A percentile compares a stretch with the other conserved stretches of the same genome.
Evolutionary conservation across 1,140 invertebrate species (phyloP).

Genomic region (Saccostrea cuccullata): DNA sequence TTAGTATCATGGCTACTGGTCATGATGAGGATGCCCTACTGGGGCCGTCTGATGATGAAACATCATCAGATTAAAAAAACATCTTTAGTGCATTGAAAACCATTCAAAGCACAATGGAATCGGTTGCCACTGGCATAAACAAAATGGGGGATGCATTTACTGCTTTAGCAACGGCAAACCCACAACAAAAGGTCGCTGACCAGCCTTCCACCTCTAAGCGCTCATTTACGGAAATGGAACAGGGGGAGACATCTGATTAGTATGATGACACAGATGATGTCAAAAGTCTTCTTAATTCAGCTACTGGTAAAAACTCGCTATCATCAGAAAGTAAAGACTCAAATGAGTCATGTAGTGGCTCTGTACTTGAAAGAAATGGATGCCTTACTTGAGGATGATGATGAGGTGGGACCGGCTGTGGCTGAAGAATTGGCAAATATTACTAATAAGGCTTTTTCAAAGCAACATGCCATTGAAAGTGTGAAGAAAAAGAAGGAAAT

Average conservation of each 20-base stretch:
- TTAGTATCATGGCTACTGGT: conserved; percentile 34
- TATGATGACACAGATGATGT: conserved; percentile 25
- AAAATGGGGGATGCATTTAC: conserved; percentile 20
- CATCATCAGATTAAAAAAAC: conserved; percentile 10
- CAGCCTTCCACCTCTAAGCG: background rate
- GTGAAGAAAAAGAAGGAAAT: no score
- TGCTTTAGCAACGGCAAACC: background rate
- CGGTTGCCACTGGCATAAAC: conserved; percentile 35
- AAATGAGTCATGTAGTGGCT: background rate
- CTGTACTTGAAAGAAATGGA: conserved; percentile 20
- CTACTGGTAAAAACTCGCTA: background rate
- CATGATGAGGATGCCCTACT: conserved; percentile 33
- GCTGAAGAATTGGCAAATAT: conserved; percentile 36
- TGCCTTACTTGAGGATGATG: conserved; percentile 39
- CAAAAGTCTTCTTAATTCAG: conserved; percentile 25
- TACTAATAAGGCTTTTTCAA: conserved; percentile 39
- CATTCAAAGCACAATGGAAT: conserved; percentile 29
- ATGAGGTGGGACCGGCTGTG: conserved; percentile 30
- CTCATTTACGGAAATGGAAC: conserved; percentile 5
- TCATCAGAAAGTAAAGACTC: background rate
- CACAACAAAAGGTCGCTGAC: conserved; percentile 7
- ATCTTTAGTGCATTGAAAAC: conserved; percentile 6
- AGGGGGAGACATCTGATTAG: background rate
- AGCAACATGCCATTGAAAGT: no score
- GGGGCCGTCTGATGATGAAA: background rate